phyloP scores from a whole-genome alignment of 2,888 invertebrate species.

The Anagyrus pseudococci region DNA sequence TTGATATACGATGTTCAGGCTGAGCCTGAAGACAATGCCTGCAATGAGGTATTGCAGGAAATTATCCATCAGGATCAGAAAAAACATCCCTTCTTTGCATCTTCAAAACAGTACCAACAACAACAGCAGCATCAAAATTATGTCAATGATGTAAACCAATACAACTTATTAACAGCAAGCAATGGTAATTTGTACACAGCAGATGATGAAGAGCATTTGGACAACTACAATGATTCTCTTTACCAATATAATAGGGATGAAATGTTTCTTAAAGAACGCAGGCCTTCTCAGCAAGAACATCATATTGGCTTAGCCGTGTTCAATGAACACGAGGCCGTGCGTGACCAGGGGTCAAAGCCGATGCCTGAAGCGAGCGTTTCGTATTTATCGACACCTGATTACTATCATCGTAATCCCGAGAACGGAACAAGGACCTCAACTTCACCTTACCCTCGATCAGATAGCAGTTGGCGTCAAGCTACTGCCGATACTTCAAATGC shows the following conservation, averaged over 20 bases:
- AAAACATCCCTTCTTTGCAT: neutral
- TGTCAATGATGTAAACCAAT: no score
- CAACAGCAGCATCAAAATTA: neutral
- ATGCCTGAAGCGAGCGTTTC: neutral
- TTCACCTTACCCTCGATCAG: neutral
- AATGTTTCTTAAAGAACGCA: neutral
- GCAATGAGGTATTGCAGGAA: slow-evolving; percentile 13
- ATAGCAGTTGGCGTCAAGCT: neutral
- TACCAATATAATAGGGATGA: neutral
- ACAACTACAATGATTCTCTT: neutral
- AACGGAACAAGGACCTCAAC: neutral
- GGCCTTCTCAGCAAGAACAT: neutral
- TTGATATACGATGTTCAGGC: neutral
- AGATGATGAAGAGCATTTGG: neutral
- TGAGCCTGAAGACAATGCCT: neutral
- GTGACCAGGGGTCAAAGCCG: neutral
- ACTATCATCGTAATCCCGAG: neutral
- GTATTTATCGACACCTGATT: neutral
- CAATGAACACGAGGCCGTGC: neutral
- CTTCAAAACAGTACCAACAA: neutral
- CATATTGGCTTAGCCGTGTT: neutral
- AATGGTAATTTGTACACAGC: neutral
- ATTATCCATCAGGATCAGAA: slow-evolving; percentile 9
- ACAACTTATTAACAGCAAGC: no score
- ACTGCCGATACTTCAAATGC: neutral